Evolutionary conservation across 2,797 vertebrate species (phyloP).

Genomic region (Coracias cyanogaster): DNA sequence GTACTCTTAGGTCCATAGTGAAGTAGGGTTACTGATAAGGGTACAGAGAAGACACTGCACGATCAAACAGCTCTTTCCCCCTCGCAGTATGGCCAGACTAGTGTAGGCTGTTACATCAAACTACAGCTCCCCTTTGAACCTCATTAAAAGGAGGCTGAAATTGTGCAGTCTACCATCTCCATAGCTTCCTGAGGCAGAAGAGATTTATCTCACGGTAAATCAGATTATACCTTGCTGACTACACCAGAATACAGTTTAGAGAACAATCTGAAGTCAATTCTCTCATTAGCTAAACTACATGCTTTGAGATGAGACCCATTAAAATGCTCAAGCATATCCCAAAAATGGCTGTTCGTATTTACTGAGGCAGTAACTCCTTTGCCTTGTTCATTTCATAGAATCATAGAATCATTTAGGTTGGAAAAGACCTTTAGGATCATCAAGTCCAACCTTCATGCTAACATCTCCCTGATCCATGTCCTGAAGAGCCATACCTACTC

Average conservation of each 20-base stretch:
- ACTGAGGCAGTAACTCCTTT: not conserved
- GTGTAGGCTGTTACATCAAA: not conserved
- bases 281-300: not conserved
- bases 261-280: constrained; percentile 43
- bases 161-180: not conserved
- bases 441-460: no score
- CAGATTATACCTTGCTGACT: constrained; percentile 35
- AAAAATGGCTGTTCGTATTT: not conserved
- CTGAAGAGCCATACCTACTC: no score
- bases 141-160: not conserved
- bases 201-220: constrained; percentile 28
- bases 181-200: not conserved
- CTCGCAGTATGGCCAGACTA: not conserved
- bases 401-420: not conserved
- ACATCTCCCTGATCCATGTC: no score
- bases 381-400: not conserved
- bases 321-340: not conserved
- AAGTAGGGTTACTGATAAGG: not conserved
- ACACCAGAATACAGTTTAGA: constrained; percentile 37
- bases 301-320: not conserved
- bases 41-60: not conserved
- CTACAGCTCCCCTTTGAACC: not conserved
- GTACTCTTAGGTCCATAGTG: not conserved
- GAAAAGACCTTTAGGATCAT: no score
- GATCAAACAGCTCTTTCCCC: not conserved